Conservation (phyloP, 2,888 invertebrate species). For the Cantharis lateralis region DNA sequence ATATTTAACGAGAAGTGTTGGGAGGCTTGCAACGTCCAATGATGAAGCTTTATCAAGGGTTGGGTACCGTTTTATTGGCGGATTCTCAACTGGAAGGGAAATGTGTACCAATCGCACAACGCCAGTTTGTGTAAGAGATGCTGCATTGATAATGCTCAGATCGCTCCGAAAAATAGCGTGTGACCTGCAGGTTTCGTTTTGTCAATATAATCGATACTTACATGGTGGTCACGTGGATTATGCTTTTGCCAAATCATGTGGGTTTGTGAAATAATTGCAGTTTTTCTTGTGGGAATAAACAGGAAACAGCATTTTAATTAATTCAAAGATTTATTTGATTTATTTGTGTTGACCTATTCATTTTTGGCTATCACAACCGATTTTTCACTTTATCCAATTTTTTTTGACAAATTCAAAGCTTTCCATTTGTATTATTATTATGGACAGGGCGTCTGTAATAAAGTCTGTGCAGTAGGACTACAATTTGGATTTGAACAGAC, state of each 20-base stretch:
- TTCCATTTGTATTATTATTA: no score
- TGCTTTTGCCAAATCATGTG: slow-evolving; percentile 36
- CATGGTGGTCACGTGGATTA: slow-evolving; percentile 36
- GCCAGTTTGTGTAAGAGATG: slow-evolving; percentile 15
- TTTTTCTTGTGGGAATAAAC: slow-evolving; percentile 48
- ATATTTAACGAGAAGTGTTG: slow-evolving; percentile 58
- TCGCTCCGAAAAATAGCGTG: slow-evolving; percentile 19
- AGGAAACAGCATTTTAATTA: neutral
- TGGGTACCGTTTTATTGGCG: slow-evolving; percentile 22
- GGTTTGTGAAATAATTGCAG: slow-evolving; percentile 41
- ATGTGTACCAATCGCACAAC: slow-evolving; percentile 18
- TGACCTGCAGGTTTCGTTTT: slow-evolving; percentile 23
- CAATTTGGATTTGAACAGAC: no score
- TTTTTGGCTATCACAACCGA: no score
- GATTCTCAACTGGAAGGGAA: slow-evolving; percentile 19
- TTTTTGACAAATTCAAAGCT: no score
- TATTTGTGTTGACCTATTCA: no score
- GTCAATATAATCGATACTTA: slow-evolving; percentile 26
- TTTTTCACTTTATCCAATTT: no score
- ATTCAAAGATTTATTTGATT: neutral
- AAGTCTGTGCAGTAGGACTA: no score
- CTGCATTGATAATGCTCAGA: slow-evolving; percentile 18
- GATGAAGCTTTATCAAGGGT: slow-evolving; percentile 14
- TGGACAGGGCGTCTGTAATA: no score
- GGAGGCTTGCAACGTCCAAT: slow-evolving; percentile 25